These are phyloP conservation scores for Ardeotis arabs DNA, from an alignment of 2,113 vertebrate genomes.

Conservation along the genomic window DNA sequence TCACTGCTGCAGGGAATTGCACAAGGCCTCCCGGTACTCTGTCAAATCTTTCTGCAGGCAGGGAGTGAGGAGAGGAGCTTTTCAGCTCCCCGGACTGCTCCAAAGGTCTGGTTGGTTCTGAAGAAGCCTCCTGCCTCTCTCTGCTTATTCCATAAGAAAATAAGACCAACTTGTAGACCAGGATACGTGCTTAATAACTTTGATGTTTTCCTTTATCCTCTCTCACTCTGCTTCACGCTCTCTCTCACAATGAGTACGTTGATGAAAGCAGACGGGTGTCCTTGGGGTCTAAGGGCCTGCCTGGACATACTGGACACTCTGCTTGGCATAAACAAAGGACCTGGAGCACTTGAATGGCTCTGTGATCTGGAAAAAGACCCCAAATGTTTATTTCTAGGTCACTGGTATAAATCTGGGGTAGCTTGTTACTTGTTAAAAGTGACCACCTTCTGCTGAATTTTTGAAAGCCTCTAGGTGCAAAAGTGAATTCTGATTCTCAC, in stretches of 20 bases:
- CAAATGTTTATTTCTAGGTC: background rate
- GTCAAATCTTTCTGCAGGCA: background rate
- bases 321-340: background rate
- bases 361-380: background rate
- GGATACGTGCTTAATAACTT: background rate
- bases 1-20: slow-evolving; percentile 30
- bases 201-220: background rate
- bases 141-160: background rate
- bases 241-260: background rate
- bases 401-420: background rate
- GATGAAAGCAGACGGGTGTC: background rate
- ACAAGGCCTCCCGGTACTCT: background rate
- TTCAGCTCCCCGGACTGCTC: background rate
- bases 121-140: background rate
- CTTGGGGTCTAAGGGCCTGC: background rate
- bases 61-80: background rate
- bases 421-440: background rate
- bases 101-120: background rate
- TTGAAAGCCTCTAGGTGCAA: background rate
- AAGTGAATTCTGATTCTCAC: background rate
- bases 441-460: background rate
- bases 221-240: background rate
- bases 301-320: background rate
- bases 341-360: background rate
- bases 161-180: background rate